Percentiles rank a stretch among this genome's conserved stretches.
Evolutionary conservation across 1,140 invertebrate species (phyloP).

Genomic region (Ericerus pela): DNA sequence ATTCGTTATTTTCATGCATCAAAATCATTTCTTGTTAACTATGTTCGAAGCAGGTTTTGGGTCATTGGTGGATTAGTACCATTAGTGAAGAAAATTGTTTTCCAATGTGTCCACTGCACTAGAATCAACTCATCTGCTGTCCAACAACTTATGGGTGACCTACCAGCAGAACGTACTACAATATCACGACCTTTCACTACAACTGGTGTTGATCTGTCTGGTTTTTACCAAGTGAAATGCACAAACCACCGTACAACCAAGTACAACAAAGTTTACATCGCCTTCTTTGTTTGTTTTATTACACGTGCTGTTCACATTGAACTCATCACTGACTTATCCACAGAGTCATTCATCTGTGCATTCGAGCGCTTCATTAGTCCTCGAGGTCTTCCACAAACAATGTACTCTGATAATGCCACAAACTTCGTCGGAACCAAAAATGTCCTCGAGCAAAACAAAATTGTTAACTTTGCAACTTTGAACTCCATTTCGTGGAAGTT

Average conservation of each 20-base stretch:
- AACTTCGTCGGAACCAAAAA: conserved; percentile 13
- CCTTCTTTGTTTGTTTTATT: background rate
- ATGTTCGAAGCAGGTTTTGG: conserved; percentile 16
- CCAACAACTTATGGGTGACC: conserved; percentile 19
- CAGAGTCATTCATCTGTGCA: background rate
- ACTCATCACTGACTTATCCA: background rate
- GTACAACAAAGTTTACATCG: background rate
- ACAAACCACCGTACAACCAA: background rate
- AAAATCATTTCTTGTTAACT: conserved; percentile 12
- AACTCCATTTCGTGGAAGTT: conserved; percentile 1
- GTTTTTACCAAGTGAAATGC: background rate
- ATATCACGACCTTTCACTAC: conserved; percentile 15
- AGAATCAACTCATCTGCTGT: conserved; percentile 9
- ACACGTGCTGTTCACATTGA: conserved; percentile 5
- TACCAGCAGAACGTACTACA: conserved; percentile 17
- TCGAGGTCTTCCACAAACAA: background rate
- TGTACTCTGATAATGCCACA: conserved; percentile 3
- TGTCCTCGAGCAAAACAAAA: background rate
- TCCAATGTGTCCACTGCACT: conserved; percentile 17
- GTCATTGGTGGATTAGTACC: background rate
- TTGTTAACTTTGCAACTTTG: background rate
- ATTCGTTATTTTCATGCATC: conserved; percentile 26
- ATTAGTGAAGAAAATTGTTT: conserved; percentile 11
- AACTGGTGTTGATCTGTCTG: background rate
- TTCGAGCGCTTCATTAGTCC: background rate